Base-by-base conservation (phyloP, 2,797 vertebrate genomes). In the Sebastes minor region DNA sequence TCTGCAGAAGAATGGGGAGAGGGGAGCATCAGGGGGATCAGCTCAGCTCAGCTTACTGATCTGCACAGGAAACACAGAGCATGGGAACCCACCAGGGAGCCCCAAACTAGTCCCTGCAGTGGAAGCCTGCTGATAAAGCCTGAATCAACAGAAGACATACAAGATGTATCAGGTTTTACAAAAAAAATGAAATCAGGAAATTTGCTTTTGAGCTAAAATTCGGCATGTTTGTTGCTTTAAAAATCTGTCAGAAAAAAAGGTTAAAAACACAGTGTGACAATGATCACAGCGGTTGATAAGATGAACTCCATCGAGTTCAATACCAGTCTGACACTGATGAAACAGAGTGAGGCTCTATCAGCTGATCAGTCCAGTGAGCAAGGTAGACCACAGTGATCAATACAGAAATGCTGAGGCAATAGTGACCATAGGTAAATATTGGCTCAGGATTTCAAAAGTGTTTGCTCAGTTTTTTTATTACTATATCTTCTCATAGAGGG, bases 11-110 rank as follows among this genome's bases (percentile, higher is more conserved):
- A 90, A 91, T 84, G 85, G 80, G 64, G 53, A 83, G 76, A 90
- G 78, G 70, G 59, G 84, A 85, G 89, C 86, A 90, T 90, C 83
- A 86, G 90, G 85, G 81, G 86, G 91, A 93, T 93, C 90, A 88
- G 82, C 87, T 89, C 87, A 88, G 88, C 89, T 92, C 87, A 92
- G 75, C 88, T 91, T 89, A 91, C 86, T 93, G 89, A 92, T 93
- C 89, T 91, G 83, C 86, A 91, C 89, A 93, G 90, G 92, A 94
- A 92, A 89, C 86, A 89, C 81, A 11, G 76, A 92, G 91, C 88
- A 94, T 90, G 89, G 88, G 92, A 94, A 92, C 86, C 65, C 90
- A 90, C 67, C 87, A 64, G 91, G 93, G 88, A 82, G 85, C 59
- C 85, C 14, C 10, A 28, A 35, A 69, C 60, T 38, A 57, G 68